Conservation (phyloP, 2,113 vertebrate genomes). For the Cathartes aura region DNA sequence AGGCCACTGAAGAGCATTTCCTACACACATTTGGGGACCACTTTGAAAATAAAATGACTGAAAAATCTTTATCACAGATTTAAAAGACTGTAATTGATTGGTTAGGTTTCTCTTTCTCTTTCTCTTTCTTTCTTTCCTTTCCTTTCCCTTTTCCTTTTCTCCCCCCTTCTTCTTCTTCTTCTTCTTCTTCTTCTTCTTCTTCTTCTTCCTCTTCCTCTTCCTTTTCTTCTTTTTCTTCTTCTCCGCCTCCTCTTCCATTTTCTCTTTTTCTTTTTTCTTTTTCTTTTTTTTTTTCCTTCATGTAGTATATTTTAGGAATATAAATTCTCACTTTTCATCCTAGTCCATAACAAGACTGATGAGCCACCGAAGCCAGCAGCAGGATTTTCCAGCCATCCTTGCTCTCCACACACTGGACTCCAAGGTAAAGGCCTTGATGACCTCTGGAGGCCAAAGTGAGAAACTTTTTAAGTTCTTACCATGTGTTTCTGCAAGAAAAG, state of each 20-base stretch:
- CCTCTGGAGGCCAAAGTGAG: not conserved
- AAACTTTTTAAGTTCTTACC: not conserved
- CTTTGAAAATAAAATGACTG: not conserved
- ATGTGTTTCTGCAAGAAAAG: not conserved
- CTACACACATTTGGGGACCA: not conserved
- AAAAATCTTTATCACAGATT: not conserved
- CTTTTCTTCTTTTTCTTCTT: fast-evolving
- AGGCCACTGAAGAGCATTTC: not conserved
- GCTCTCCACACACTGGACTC: not conserved
- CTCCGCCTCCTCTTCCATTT: fast-evolving
- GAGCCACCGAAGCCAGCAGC: not conserved
- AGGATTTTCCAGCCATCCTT: not conserved
- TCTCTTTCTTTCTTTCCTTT: too few relatives aligned
- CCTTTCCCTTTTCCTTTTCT: fast-evolving
- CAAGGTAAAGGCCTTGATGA: not conserved
- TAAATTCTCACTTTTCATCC: not conserved
- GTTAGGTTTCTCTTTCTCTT: not conserved
- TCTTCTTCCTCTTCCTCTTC: too few relatives aligned
- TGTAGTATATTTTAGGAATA: not conserved
- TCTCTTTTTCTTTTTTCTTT: too few relatives aligned
- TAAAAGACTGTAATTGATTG: not conserved
- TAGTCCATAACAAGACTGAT: not conserved
- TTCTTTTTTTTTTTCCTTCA: not conserved
- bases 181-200: fast-evolving
- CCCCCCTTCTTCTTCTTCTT: not conserved